Conservation (phyloP, 2,113 vertebrate species). For the Corydoras sp. region DNA sequence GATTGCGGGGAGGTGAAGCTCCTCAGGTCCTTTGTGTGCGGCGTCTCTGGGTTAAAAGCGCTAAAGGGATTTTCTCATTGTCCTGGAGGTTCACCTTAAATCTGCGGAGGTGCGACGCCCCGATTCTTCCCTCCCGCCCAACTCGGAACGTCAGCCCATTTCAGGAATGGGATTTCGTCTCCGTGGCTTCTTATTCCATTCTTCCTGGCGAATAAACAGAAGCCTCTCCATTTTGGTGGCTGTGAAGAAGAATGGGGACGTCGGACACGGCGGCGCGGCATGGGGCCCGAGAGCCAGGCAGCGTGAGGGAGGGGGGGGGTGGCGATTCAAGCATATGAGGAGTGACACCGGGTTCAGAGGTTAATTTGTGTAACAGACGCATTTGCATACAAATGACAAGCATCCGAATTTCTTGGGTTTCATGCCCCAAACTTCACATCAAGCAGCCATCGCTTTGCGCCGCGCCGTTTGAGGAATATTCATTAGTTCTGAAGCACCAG, state of each 20-base stretch:
- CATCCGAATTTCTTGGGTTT: constrained; percentile 93
- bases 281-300: constrained; percentile 51
- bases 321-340: constrained; percentile 85
- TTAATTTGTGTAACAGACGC: constrained; percentile 98
- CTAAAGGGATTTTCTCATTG: constrained; percentile 69
- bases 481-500: constrained; percentile 88
- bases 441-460: constrained; percentile 72
- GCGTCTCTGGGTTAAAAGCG: constrained; percentile 51
- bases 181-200: constrained; percentile 20
- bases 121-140: constrained; percentile 27
- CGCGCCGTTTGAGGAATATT: constrained; percentile 83
- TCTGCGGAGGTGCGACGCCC: constrained; percentile 53
- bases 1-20: constrained; percentile 56
- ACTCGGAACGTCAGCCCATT: constrained; percentile 2
- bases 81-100: constrained; percentile 70
- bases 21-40: neutral
- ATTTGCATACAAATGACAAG: constrained; percentile 99
- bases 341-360: constrained; percentile 93
- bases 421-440: constrained; percentile 82
- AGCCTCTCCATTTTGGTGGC: constrained; percentile 57
- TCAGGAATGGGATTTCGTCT: constrained; percentile 1
- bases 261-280: constrained; percentile 55
- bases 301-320: constrained; percentile 46
- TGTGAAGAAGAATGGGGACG: constrained; percentile 50
- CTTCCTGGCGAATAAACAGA: constrained; percentile 72